phyloP scores from a whole-genome alignment of 2,113 vertebrate species.

The Pampusana beccarii region DNA sequence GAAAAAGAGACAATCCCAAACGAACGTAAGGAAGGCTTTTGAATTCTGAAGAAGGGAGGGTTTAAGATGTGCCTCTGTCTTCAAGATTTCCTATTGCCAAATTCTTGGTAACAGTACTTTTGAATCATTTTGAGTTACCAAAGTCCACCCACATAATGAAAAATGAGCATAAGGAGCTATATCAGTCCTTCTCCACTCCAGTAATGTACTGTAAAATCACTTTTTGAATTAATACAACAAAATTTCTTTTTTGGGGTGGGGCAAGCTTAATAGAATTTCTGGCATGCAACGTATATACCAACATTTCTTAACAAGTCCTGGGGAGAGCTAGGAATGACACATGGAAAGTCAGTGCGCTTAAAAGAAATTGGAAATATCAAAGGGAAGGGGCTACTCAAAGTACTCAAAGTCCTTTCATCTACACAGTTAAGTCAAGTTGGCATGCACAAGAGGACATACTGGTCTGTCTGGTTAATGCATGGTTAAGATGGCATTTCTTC shows the following conservation, averaged over 20 bases:
- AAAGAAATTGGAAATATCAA: not conserved
- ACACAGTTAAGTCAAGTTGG: not conserved
- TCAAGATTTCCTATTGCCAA: not conserved
- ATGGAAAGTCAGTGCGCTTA: not conserved
- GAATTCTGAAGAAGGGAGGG: not conserved
- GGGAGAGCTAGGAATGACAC: not conserved
- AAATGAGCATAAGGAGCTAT: not conserved
- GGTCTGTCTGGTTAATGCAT: not conserved
- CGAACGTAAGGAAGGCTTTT: not conserved
- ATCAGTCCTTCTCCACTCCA: not conserved
- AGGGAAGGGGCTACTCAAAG: not conserved
- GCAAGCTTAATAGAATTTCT: not conserved
- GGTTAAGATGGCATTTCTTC: not conserved
- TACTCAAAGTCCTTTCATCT: not conserved
- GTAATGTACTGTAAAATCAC: not conserved
- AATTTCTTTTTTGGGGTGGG: accelerated
- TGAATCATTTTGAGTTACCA: not conserved
- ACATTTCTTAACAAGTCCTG: not conserved
- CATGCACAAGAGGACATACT: not conserved
- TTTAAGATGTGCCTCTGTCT: not conserved
- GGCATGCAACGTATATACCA: not conserved
- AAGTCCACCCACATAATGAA: not conserved
- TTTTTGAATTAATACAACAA: not conserved
- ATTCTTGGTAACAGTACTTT: not conserved
- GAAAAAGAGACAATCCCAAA: not conserved